A percentile compares a stretch with the other conserved stretches of the same genome.
Conservation (phyloP, 2,113 vertebrate genomes). For the Aptenodytes forsteri region DNA sequence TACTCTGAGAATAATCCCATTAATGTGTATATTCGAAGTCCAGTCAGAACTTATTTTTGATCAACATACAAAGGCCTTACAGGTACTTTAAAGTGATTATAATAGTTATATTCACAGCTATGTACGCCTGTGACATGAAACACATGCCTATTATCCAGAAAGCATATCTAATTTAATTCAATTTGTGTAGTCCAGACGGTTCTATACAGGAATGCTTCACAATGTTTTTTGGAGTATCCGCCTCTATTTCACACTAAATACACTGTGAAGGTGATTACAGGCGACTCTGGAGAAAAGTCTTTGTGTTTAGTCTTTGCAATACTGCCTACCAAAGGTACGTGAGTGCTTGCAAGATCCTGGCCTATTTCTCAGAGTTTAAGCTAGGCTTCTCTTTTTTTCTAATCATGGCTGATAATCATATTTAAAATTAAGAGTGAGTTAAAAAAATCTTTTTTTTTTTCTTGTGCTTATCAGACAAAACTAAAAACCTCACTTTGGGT, state of each 20-base stretch:
- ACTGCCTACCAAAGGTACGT: not conserved
- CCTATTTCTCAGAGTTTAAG: not conserved
- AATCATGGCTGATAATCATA: not conserved
- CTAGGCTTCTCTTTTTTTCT: not conserved
- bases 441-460: rapidly evolving
- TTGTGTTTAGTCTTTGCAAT: not conserved
- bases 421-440: not conserved
- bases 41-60: constrained; percentile 25
- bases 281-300: not conserved
- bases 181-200: not conserved
- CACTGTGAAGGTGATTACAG: not conserved
- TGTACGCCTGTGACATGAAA: not conserved
- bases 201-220: not conserved
- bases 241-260: not conserved
- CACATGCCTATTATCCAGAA: not conserved
- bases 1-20: constrained; percentile 29
- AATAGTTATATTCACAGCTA: not conserved
- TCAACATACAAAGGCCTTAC: not conserved
- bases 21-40: constrained; percentile 1
- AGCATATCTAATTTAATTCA: not conserved
- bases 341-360: not conserved
- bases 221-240: not conserved
- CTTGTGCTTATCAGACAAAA: not conserved
- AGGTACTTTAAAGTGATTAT: constrained; percentile 5
- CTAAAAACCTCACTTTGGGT: not conserved